These are phyloP conservation scores for Rallus crepitans DNA, from an alignment of 2,797 vertebrate species.

Conservation along the genomic window DNA sequence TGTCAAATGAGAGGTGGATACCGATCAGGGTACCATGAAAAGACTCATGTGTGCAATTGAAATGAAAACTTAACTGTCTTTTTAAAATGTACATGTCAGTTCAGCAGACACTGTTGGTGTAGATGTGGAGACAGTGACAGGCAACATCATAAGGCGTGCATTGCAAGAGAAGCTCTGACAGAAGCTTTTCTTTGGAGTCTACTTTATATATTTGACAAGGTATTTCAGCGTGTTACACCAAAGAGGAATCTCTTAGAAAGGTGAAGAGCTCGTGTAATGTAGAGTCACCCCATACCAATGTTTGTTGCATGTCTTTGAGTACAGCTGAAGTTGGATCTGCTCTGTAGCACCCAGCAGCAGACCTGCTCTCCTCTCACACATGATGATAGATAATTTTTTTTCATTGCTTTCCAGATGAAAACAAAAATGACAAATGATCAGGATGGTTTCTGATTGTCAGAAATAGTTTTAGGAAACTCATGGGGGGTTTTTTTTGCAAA, in stretches of 20 bases:
- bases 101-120: not conserved
- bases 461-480: not conserved
- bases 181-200: not conserved
- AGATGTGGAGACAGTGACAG: not conserved
- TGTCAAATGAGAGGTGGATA: not conserved
- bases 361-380: not conserved
- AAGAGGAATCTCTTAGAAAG: not conserved
- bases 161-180: not conserved
- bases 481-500: not conserved
- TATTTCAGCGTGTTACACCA: not conserved
- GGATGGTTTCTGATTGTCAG: not conserved
- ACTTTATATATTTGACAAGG: not conserved
- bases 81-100: not conserved
- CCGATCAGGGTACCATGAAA: not conserved
- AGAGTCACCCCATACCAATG: not conserved
- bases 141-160: not conserved
- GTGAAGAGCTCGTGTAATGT: not conserved
- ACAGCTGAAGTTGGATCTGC: not conserved
- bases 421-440: not conserved
- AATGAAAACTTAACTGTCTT: not conserved
- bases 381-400: not conserved
- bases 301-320: not conserved
- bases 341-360: not conserved
- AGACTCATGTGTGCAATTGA: not conserved
- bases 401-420: not conserved